Evolutionary conservation across 2,888 invertebrate genomes (phyloP).

Genomic region (Xiphydria camelus): DNA sequence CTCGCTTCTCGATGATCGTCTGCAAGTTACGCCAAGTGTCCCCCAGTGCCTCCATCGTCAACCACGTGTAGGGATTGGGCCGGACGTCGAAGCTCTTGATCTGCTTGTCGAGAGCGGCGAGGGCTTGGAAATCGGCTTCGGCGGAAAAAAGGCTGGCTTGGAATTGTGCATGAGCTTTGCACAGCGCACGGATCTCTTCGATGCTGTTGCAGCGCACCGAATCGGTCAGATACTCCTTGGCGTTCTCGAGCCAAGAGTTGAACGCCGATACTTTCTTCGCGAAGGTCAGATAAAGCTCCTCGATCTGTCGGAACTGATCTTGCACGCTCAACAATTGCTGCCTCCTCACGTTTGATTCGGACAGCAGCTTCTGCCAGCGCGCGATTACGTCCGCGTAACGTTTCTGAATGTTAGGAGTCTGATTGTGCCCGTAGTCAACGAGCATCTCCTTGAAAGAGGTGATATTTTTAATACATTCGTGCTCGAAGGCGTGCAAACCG

Average conservation of each 20-base stretch:
- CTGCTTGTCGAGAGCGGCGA: slow-evolving; percentile 94
- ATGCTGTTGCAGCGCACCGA: slow-evolving; percentile 99
- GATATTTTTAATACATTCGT: slow-evolving; percentile 97
- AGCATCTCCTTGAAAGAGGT: slow-evolving; percentile 94
- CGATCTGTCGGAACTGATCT: slow-evolving; percentile 98
- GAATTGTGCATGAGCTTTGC: slow-evolving; percentile 97
- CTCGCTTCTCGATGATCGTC: slow-evolving; percentile 95
- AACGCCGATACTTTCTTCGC: slow-evolving; percentile 99
- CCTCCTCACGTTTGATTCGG: slow-evolving; percentile 90
- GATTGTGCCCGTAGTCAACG: slow-evolving; percentile 87
- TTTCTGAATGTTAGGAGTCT: slow-evolving; percentile 87
- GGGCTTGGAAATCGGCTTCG: slow-evolving; percentile 95
- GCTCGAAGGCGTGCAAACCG: slow-evolving; percentile 92
- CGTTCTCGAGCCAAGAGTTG: slow-evolving; percentile 99
- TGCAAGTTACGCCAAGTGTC: slow-evolving; percentile 99
- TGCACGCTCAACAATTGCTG: slow-evolving; percentile 92
- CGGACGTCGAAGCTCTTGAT: slow-evolving; percentile 99
- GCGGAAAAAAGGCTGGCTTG: slow-evolving; percentile 86
- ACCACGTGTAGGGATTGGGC: slow-evolving; percentile 99
- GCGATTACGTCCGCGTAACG: slow-evolving; percentile 93
- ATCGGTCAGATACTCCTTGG: slow-evolving; percentile 98
- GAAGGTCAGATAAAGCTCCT: slow-evolving; percentile 97
- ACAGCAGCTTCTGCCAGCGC: slow-evolving; percentile 94
- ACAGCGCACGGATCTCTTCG: slow-evolving; percentile 94
- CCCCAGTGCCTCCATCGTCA: slow-evolving; percentile 99